Evolutionary conservation across 2,113 vertebrate species (phyloP).

Genomic region (Calyptomena viridis): DNA sequence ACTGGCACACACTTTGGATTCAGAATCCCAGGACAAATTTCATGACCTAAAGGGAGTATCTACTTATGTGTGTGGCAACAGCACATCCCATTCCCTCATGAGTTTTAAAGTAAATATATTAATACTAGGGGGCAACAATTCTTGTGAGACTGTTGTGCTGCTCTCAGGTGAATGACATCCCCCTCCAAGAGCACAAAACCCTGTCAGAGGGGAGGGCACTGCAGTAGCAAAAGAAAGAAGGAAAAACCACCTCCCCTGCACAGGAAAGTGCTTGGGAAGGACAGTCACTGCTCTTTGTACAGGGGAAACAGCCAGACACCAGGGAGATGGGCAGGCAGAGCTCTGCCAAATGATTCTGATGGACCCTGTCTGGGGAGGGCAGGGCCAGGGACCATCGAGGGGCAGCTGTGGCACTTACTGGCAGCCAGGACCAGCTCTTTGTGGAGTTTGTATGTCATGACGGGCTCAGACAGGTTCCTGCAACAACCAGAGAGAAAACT

Average conservation of each 20-base stretch:
- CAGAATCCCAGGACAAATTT: not conserved
- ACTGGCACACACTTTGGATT: not conserved
- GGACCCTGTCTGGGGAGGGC: not conserved
- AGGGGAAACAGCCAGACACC: not conserved
- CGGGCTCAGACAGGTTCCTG: constrained; percentile 92
- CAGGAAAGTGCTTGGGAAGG: not conserved
- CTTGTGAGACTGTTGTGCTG: not conserved
- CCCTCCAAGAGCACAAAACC: accelerated
- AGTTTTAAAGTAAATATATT: not conserved
- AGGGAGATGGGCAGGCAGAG: accelerated
- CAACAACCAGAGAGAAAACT: constrained; percentile 49
- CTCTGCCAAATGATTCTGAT: not conserved
- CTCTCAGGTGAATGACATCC: not conserved
- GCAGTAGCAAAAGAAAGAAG: not conserved
- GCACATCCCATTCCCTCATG: not conserved
- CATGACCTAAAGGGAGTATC: not conserved
- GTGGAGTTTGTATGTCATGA: constrained; percentile 95
- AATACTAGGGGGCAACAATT: not conserved
- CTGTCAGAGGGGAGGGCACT: not conserved
- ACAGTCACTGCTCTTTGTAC: not conserved
- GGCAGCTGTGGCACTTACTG: constrained; percentile 80
- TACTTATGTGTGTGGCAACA: not conserved
- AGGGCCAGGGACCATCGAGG: not conserved
- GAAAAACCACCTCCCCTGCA: not conserved
- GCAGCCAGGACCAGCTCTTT: constrained; percentile 91